Base-by-base conservation (phyloP, 2,797 vertebrate species). In the Onychomys leucogaster region DNA sequence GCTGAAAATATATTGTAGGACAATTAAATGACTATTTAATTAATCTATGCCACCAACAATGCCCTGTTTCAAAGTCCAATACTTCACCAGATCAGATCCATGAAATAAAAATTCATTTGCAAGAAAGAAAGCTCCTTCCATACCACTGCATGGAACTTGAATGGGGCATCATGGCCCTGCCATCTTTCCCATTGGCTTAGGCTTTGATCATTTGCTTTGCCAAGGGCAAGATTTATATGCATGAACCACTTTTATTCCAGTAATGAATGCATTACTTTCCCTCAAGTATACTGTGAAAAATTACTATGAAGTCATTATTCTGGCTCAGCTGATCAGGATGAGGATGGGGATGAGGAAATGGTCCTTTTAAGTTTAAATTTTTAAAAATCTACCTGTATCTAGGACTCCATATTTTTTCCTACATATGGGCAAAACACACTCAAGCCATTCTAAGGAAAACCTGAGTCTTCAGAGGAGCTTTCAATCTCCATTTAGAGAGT, bases 201-300 rank as follows among this genome's bases (percentile, higher is more conserved):
- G 49, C 43, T 90, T 96, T 95, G 94, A 96, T 95, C 90, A 95
- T 97, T 97, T 97, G 96, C 96, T 96, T 98, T 93, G 83, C 96
- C 78, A 93, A 94, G 83, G 81, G 91, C 63, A 96, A 95, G 83
- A 93, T 97, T 98, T 93, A 97, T 94, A 94, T 8, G 14, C 61
- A 93, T 16, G 61, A 67, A 90, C 52, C 69, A 86, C 95, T 96
- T 98, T 97, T 96, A 96, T 91, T 90, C 73, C 55, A 93, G 93
- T 97, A 96, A 96, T 92, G 76, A 96, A 94, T 96, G 71, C 94
- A 97, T 97, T 97, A 95, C 75, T 90, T 97, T 96, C 76, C 27
- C 83, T 94, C 91, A 95, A 96, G 87, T 29, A 11, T 91, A 91
- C 80, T 94, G 83, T 93, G 80, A 96, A 97, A 95, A 97, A 96